Percentiles rank a stretch among this genome's conserved stretches.
phyloP scores from a whole-genome alignment of 2,113 vertebrate species.

The Phrynosoma blainvillii region DNA sequence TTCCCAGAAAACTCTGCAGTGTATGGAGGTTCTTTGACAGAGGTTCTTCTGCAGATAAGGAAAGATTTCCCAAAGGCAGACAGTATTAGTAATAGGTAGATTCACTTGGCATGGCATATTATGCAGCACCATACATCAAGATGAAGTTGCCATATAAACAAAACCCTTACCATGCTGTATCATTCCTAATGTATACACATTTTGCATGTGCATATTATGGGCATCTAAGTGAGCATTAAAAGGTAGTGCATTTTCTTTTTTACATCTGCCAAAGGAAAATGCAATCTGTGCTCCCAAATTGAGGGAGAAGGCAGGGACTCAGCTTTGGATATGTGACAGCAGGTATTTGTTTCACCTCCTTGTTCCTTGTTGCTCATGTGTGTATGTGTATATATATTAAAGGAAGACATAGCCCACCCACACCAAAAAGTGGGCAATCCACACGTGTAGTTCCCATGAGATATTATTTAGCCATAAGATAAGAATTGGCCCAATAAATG shows the following conservation, averaged over 20 bases:
- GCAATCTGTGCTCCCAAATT: too few species aligned
- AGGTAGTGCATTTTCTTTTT: background rate
- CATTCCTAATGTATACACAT: constrained; percentile 36
- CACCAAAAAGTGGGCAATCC: background rate
- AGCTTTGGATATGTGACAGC: background rate
- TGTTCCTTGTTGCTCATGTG: background rate
- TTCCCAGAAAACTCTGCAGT: background rate
- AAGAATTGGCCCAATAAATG: background rate
- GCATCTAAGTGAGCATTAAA: constrained; percentile 14
- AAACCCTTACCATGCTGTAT: constrained; percentile 48
- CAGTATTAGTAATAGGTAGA: constrained; percentile 52
- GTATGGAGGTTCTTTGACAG: background rate
- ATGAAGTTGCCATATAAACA: constrained; percentile 70
- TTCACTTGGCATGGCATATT: constrained; percentile 62
- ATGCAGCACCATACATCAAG: constrained; percentile 63
- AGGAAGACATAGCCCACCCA: background rate
- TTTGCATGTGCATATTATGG: constrained; percentile 24
- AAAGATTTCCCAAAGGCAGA: background rate
- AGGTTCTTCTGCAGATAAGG: background rate
- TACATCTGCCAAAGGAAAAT: background rate
- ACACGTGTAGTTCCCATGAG: background rate
- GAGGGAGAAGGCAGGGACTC: background rate
- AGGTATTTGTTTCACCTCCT: background rate
- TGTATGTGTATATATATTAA: background rate
- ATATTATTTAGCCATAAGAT: background rate